phyloP scores from a whole-genome alignment of 2,888 invertebrate genomes.

The Digitonthophagus gazella region DNA sequence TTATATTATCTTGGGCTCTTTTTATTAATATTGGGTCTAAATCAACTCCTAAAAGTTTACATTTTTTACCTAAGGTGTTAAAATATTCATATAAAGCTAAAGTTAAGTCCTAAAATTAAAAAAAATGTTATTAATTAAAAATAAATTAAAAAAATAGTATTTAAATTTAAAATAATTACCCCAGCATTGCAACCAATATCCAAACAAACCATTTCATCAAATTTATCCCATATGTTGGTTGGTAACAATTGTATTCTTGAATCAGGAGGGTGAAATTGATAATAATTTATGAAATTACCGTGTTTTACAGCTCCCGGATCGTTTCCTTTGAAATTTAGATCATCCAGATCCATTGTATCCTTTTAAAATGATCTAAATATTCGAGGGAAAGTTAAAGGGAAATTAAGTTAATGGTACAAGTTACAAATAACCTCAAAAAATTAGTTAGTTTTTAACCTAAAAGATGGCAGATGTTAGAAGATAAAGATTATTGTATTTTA shows the following conservation, averaged over 20 bases:
- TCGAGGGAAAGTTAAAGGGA: too few relatives aligned
- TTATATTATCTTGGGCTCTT: constrained; percentile 61
- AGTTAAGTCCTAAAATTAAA: constrained; percentile 62
- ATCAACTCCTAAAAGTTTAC: constrained; percentile 67
- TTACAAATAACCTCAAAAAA: too few relatives aligned
- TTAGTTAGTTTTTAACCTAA: background rate
- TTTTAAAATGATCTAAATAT: background rate
- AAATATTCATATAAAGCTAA: constrained; percentile 57
- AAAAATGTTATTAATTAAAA: constrained; percentile 28
- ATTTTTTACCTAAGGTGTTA: constrained; percentile 47
- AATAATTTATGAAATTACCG: constrained; percentile 88
- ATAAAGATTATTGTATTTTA: too few relatives aligned
- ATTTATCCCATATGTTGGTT: constrained; percentile 49
- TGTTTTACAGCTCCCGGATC: constrained; percentile 76
- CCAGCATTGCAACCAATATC: constrained; percentile 82
- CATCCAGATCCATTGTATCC: constrained; percentile 12
- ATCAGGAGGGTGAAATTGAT: constrained; percentile 72
- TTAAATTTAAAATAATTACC: constrained; percentile 47
- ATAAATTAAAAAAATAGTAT: constrained; percentile 1
- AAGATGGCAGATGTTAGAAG: too few relatives aligned
- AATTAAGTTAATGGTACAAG: too few relatives aligned
- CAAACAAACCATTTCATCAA: constrained; percentile 55
- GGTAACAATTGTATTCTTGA: constrained; percentile 67
- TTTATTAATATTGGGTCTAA: constrained; percentile 69
- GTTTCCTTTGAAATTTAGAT: constrained; percentile 53